Evolutionary conservation across 2,113 vertebrate genomes (phyloP), one percentile per base, ranked within the genome.

Genomic region (Prunella himalayana): DNA sequence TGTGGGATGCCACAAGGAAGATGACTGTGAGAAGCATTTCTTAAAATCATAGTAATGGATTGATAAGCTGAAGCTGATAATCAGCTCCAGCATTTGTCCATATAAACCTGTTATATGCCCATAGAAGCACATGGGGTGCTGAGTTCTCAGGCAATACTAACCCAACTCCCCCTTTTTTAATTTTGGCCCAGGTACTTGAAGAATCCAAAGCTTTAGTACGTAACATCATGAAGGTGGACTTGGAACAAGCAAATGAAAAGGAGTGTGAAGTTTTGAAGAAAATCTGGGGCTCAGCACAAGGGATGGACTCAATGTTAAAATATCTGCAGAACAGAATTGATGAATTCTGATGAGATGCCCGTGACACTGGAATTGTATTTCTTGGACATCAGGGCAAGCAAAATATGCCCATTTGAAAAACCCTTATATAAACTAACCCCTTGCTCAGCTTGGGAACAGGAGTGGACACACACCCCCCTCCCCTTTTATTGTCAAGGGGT

Each of bases 151-250:
- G 20, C 37, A 65, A 8, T 30, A 47, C 42, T 93, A 42, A 94
- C 24, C 8, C 17, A 35, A 2, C 14, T 50, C 41, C 18, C 15
- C 5, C 14, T 71, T 54, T 50, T 69, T 54, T 35, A 37, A 81
- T 42, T 81, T 81, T 37, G 25, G 45, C 28, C 6, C 91, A 99
- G 99, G 99, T 99, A 89, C 98, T 99, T 94, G 98, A 98, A 92
- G 99, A 99, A 96, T 99, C 99, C 86, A 99, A 99, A 98, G 98
- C 98, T 53, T 97, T 99, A 71, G 98, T 99, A 93, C 98, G 99
- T 87, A 99, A 98, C 91, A 98, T 98, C 91, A 99, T 98, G 98
- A 98, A 98, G 85, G 72, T 97, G 63, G 98, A 99, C 68, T 97
- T 99, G 94, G 99, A 99, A 80, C 99, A 99, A 96, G 98, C 99